phyloP scores from a whole-genome alignment of 2,797 vertebrate genomes.

The Sebastes hopkinsi region DNA sequence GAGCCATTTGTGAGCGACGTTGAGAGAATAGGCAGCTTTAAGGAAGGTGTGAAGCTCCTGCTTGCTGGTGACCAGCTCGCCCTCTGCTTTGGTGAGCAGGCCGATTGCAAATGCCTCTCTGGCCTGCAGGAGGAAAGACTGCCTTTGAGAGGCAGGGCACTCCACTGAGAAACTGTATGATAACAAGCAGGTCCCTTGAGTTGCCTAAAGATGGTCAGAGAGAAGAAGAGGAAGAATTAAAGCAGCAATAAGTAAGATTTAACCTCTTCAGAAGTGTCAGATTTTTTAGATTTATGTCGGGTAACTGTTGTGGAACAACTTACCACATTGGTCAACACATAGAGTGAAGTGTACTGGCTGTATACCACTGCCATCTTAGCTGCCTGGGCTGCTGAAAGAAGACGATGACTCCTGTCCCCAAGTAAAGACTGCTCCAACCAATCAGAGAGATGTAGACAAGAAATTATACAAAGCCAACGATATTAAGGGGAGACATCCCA shows the following conservation, averaged over 20 bases:
- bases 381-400: slow-evolving; percentile 90
- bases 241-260: background rate
- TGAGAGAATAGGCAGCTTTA: slow-evolving; percentile 89
- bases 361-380: slow-evolving; percentile 90
- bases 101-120: slow-evolving; percentile 90
- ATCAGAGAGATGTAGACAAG: background rate
- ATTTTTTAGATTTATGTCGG: background rate
- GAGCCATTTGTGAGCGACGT: slow-evolving; percentile 83
- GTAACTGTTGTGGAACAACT: slow-evolving; percentile 26
- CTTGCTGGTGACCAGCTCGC: slow-evolving; percentile 82
- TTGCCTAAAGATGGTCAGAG: slow-evolving; percentile 76
- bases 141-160: slow-evolving; percentile 76
- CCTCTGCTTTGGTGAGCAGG: slow-evolving; percentile 84
- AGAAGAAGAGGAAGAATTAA: background rate
- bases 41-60: slow-evolving; percentile 94
- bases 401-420: slow-evolving; percentile 81
- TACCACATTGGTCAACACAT: slow-evolving; percentile 92
- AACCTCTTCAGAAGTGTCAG: background rate
- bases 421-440: slow-evolving; percentile 80
- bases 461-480: background rate
- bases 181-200: slow-evolving; percentile 89
- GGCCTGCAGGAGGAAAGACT: slow-evolving; percentile 81
- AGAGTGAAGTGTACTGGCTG: slow-evolving; percentile 91
- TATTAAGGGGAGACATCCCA: no score
- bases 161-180: slow-evolving; percentile 87